phyloP scores from a whole-genome alignment of 2,888 invertebrate genomes.

The Physocephala rufipes region DNA sequence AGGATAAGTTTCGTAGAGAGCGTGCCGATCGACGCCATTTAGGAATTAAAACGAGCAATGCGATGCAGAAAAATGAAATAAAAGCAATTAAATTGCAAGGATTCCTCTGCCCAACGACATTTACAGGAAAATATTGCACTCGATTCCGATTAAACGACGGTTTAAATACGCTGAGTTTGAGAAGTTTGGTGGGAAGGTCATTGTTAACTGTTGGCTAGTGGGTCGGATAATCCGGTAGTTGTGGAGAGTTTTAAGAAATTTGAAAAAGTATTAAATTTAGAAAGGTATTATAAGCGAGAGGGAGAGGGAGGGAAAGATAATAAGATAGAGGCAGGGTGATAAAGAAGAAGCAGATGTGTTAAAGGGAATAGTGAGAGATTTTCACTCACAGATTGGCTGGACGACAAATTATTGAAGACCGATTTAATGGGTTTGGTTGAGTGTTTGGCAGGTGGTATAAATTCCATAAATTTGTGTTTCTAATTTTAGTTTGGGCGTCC shows the following conservation, averaged over 20 bases:
- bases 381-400: too few species aligned
- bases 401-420: too few species aligned
- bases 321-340: too few species aligned
- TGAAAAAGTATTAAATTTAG: conserved; percentile 5
- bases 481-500: too few species aligned
- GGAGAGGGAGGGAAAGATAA: too few species aligned
- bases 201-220: not conserved
- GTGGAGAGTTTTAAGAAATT: not conserved
- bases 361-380: too few species aligned
- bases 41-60: conserved; percentile 15
- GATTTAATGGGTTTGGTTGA: too few species aligned
- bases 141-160: conserved; percentile 20
- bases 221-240: conserved; percentile 9
- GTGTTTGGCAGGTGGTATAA: too few species aligned
- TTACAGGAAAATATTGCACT: conserved; percentile 25
- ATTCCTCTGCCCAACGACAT: conserved; percentile 11
- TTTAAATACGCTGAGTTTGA: too few species aligned
- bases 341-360: too few species aligned
- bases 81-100: conserved; percentile 8
- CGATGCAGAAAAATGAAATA: conserved; percentile 19
- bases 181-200: conserved; percentile 10
- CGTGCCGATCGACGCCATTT: conserved; percentile 3
- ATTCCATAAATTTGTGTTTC: too few species aligned
- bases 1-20: too few species aligned
- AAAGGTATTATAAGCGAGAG: not conserved